Evolutionary conservation across 2,888 invertebrate genomes (phyloP), one percentile per base, ranked within the genome.

Genomic region (Hyles lineata): DNA sequence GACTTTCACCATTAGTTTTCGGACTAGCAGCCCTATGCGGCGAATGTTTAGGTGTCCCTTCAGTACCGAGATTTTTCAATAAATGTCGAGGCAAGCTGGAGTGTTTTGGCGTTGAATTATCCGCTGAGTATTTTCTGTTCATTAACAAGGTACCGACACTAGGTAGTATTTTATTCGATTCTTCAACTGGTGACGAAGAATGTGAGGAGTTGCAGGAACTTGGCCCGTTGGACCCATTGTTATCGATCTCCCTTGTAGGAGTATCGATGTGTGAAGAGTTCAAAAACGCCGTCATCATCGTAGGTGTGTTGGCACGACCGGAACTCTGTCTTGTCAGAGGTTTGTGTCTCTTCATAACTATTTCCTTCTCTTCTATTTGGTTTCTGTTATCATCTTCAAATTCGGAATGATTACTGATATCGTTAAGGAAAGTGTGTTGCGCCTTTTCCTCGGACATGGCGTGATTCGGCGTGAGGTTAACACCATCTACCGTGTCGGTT

Each of bases 321-420:
- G 96, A 96, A 74, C 95, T 93, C 80, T 96, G 96, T 50, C 97
- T 93, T 19, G 96, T 96, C 72, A 97, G 86, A 2, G 97, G 97
- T 80, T 96, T 96, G 87, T 97, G 97, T 58, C 96, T 95, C 87
- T 96, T 96, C 72, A 95, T 85, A 52, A 91, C 83, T 35, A 95
- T 92, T 85, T 95, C 94, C 79, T 94, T 95, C 74, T 95, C 93
- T 81, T 95, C 95, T 69, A 94, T 90, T 84, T 94, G 93, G 82
- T 95, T 94, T 77, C 90, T 89, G 75, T 95, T 95, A 72, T 95
- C 94, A 75, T 95, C 94, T 83, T 94, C 95, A 76, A 95, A 93
- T 79, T 95, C 95, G 9, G 93, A 91, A 75, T 90, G 89, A 79
- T 91, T 92, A 78, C 92, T 94, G 70, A 95, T 94, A 77, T 95